These are phyloP conservation scores for Porites rus DNA, from an alignment of 92 coral and sea anemone genomes.

Conservation along the genomic window DNA sequence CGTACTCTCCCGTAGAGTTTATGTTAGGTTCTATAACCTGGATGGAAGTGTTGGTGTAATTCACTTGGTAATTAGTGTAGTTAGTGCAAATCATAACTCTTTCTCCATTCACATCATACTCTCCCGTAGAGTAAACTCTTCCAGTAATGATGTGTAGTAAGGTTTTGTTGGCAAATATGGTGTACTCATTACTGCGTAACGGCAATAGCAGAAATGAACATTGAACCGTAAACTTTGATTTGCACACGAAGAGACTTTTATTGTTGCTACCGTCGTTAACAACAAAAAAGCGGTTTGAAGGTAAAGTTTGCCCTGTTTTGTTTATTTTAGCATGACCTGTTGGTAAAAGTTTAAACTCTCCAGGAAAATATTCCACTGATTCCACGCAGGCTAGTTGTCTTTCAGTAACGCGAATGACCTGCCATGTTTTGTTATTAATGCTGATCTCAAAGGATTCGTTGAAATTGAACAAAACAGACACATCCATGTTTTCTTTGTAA, in stretches of 20 bases:
- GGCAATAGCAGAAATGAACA: constrained; percentile 67
- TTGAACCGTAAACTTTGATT: constrained; percentile 60
- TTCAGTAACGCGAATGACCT: constrained; percentile 61
- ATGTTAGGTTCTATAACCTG: neutral
- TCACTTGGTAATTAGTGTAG: constrained; percentile 30
- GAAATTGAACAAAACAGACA: constrained; percentile 48
- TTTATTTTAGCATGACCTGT: constrained; percentile 37
- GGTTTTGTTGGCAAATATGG: constrained; percentile 64
- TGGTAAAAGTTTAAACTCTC: constrained; percentile 41
- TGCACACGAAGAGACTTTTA: constrained; percentile 51
- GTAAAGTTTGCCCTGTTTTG: constrained; percentile 18
- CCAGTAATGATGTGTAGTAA: constrained; percentile 76
- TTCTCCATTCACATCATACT: constrained; percentile 59
- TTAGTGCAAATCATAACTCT: constrained; percentile 79
- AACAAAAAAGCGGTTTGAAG: constrained; percentile 51
- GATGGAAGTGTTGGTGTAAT: constrained; percentile 1
- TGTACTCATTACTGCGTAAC: constrained; percentile 49
- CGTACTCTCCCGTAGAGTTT: constrained; percentile 73
- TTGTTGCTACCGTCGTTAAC: neutral
- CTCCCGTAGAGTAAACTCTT: constrained; percentile 55
- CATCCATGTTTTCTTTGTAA: neutral
- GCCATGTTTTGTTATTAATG: constrained; percentile 58
- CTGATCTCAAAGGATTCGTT: constrained; percentile 58
- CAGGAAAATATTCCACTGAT: constrained; percentile 48
- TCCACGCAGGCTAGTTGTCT: constrained; percentile 71